Conservation (phyloP, 2,888 invertebrate genomes). For the Cheilosia scutellata region DNA sequence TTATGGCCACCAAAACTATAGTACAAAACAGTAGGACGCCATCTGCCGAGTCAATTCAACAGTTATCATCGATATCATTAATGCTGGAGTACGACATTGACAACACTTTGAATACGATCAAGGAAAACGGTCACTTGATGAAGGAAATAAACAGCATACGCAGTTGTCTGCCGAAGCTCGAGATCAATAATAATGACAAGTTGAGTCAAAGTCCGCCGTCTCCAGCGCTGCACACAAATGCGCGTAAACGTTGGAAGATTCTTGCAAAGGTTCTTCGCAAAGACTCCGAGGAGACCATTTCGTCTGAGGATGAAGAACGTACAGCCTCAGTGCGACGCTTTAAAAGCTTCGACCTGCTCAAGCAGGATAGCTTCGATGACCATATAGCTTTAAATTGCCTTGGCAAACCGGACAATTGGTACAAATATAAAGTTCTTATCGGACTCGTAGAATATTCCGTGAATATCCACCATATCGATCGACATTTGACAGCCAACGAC, state of each 20-base stretch:
- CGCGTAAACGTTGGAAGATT: slow-evolving; percentile 89
- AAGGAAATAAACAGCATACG: slow-evolving; percentile 56
- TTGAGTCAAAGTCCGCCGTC: slow-evolving; percentile 78
- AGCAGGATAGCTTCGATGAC: slow-evolving; percentile 84
- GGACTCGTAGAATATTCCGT: slow-evolving; percentile 85
- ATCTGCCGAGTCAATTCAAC: slow-evolving; percentile 75
- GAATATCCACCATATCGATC: slow-evolving; percentile 86
- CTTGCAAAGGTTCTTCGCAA: slow-evolving; percentile 87
- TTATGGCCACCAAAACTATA: slow-evolving; percentile 72
- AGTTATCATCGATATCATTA: slow-evolving; percentile 81
- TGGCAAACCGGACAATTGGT: slow-evolving; percentile 86
- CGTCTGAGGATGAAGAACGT: slow-evolving; percentile 82
- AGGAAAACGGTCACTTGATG: slow-evolving; percentile 80
- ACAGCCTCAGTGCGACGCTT: slow-evolving; percentile 86
- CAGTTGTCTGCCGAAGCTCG: slow-evolving; percentile 54
- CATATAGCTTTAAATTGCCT: slow-evolving; percentile 83
- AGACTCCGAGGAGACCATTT: slow-evolving; percentile 83
- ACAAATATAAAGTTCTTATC: slow-evolving; percentile 86
- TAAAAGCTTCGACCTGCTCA: slow-evolving; percentile 86
- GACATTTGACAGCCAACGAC: slow-evolving; percentile 88
- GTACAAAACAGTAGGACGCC: slow-evolving; percentile 69
- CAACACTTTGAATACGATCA: slow-evolving; percentile 83
- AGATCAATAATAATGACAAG: slow-evolving; percentile 75
- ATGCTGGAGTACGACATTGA: slow-evolving; percentile 84
- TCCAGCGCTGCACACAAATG: slow-evolving; percentile 84